Base-by-base conservation (phyloP, 2,888 invertebrate species). In the Phasia obesa region DNA sequence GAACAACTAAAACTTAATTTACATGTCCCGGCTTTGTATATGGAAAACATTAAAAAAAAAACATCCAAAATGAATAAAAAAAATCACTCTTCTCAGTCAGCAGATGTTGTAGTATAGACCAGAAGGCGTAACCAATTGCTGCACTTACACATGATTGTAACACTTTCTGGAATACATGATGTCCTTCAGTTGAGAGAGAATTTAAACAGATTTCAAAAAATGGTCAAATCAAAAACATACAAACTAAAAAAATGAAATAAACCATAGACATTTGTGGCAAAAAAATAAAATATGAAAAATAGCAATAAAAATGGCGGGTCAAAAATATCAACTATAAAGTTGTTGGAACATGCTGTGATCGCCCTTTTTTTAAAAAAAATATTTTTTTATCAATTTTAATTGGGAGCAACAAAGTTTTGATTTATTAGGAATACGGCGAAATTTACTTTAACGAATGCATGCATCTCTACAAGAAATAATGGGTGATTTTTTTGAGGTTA, bases 211-310 rank as follows among this genome's bases (percentile, higher is more conserved):
- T 65, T 83, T 65, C 44, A 77, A 81, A 83, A 83, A 83, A 83
- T 75, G 70, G 70, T 79, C 75, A 75, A 79, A 83, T 62, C 79
- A 83, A 83, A 79, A 83, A 79, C 69, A 57, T 60, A 81, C 23
- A 79, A 75, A 76, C 78, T 65, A 67, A 67, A 70, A 60, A 80
- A 70, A 76, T 77, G 60, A 77, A 81, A 83, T 75, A 79, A 79
- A 71, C 83, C 83, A 83, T 83, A 83, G 83, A 83, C 75, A 83
- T 79, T 83, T 79, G 83, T 79, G 83, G 83, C 83, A 71, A 70
- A 81, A n/a, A 83, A 83, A 69, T 55, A 79, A 71, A 79, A 71
- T 53, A 65, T 2, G 62, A 69, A 77, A 76, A 83, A 83, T 75
- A 83, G 79, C 83, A 83, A 83, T 79, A 83, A 79, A 35, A 83